Base-by-base conservation (phyloP, 2,797 vertebrate genomes). In the Galaxias olidus region DNA sequence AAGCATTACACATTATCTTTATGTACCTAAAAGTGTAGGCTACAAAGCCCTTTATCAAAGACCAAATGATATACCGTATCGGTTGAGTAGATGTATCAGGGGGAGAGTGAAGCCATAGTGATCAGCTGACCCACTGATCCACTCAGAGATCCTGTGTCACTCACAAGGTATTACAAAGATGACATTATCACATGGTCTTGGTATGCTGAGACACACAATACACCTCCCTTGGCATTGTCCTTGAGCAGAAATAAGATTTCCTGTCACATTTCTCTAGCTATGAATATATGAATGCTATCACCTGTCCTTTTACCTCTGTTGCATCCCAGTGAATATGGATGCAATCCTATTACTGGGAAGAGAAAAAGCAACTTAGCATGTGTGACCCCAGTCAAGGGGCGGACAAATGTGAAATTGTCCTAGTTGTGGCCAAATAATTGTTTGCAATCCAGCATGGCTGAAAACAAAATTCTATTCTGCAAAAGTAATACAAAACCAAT, bases 261-360 rank as follows among this genome's bases (percentile, higher is more conserved):
- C 64, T 64, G 55, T 74, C 51, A 56, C 63, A 80, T 78, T 75
- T 61, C 11, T 14, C 17, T 42, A 30, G 59, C 58, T 74, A 81
- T 85, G 77, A 86, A 82, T 79, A 73, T 69, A 81, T 79, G 72
- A 58, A 82, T 76, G 73, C 64, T 73, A 76, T 75, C 17, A 48
- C 56, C 42, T 42, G 8, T 53, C 14, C 10, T 40, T 30, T 30
- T 13, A 17, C 51, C 30, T 66, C 12, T 18, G 9, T 44, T 9
- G 15, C 1, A 52, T 10, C 11, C 44, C 51, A 52, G 9, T 71
- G 41, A 62, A 59, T 61, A 57, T 68, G 61, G 44, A 56, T 1
- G 10, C 41, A 44, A 62, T 71, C 60, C 48, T 11, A 10, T 18
- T 10, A 11, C 9, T 10, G 18, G 17, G 17, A 53, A 18, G 3